These are phyloP conservation scores for Platycheirus rosarum DNA, from an alignment of 2,888 invertebrate genomes.

Conservation along the genomic window DNA sequence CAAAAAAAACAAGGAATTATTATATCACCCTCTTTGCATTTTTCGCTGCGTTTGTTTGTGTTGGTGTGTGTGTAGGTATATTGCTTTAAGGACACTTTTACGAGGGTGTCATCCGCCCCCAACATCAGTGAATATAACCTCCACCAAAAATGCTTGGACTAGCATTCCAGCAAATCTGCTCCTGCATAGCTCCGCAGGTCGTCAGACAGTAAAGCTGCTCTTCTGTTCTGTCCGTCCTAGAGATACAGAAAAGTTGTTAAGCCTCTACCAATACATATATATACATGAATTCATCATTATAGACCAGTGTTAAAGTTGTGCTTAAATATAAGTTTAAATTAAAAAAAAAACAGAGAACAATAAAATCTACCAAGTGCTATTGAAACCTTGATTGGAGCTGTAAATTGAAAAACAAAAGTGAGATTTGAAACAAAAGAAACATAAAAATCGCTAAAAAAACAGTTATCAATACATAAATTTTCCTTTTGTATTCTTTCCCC, in stretches of 20 bases:
- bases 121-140: conserved; percentile 64
- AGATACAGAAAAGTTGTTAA: conserved; percentile 50
- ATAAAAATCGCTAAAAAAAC: conserved; percentile 41
- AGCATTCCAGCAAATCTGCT: conserved; percentile 78
- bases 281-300: background rate
- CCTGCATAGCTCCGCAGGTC: conserved; percentile 82
- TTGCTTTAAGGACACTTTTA: conserved; percentile 70
- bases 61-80: conserved; percentile 59
- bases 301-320: conserved; percentile 56
- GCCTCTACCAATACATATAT: conserved; percentile 5
- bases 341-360: conserved; percentile 3
- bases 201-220: conserved; percentile 83
- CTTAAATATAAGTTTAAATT: conserved; percentile 24
- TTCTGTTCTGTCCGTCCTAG: conserved; percentile 78
- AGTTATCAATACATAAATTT: conserved; percentile 58
- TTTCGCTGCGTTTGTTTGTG: conserved; percentile 41
- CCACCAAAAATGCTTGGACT: conserved; percentile 69
- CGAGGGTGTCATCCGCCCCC: conserved; percentile 72
- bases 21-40: conserved; percentile 29
- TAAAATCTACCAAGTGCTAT: conserved; percentile 34
- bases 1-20: conserved; percentile 51
- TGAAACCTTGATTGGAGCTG: conserved; percentile 65
- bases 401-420: conserved; percentile 66
- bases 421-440: conserved; percentile 51
- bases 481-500: conserved; percentile 58